Conservation (phyloP, 1,140 invertebrate genomes). For the Nymphalis io region DNA sequence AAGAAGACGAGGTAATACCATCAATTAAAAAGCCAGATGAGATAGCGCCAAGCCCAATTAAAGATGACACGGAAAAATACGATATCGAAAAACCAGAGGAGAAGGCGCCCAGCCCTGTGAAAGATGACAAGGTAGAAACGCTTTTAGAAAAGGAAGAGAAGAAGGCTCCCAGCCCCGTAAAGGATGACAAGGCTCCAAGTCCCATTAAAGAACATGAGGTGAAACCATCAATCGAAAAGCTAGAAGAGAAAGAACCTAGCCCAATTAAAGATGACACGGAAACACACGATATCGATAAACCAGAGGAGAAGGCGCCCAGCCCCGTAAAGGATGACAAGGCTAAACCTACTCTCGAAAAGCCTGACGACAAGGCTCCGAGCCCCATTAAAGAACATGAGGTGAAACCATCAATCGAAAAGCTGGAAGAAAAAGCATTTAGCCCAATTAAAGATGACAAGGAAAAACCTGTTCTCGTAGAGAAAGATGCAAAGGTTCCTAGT, state of each 20-base stretch:
- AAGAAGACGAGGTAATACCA: not conserved
- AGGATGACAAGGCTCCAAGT: conserved; percentile 4
- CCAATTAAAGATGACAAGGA: not conserved
- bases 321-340: not conserved
- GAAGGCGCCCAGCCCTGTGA: conserved; percentile 16
- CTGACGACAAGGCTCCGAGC: conserved; percentile 21
- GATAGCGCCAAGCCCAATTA: not conserved
- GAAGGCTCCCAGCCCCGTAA: conserved; percentile 19
- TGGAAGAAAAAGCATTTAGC: not conserved
- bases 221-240: not conserved
- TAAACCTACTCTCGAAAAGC: not conserved
- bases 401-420: not conserved
- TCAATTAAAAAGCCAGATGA: not conserved
- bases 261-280: not conserved
- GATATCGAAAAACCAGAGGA: not conserved
- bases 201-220: not conserved
- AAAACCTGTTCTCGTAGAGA: not conserved
- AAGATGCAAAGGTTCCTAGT: conserved; percentile 12
- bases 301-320: not conserved
- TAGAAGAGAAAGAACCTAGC: not conserved
- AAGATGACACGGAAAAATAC: not conserved
- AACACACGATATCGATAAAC: not conserved
- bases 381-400: not conserved
- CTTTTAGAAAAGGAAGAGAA: too few relatives aligned
- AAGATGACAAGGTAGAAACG: not conserved